phyloP scores from a whole-genome alignment of 2,113 vertebrate genomes.

The Sclerurus mexicanus region DNA sequence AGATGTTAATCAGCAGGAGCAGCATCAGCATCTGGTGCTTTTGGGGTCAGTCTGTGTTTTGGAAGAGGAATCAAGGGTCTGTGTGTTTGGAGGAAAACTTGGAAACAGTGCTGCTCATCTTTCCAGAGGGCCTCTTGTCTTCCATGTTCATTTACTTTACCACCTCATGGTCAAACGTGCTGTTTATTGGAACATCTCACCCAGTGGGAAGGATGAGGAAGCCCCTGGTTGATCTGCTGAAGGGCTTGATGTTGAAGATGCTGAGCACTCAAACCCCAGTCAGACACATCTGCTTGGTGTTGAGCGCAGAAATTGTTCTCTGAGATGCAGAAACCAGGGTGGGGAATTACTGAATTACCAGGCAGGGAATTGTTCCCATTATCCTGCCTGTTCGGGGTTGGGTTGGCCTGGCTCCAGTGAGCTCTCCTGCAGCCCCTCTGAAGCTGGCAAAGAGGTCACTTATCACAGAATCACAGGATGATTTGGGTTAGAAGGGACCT shows the following conservation, averaged over 20 bases:
- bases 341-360: neutral
- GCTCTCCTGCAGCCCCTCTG: neutral
- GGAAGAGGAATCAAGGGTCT: neutral
- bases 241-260: neutral
- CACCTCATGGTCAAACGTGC: accelerated
- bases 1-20: neutral
- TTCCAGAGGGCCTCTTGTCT: neutral
- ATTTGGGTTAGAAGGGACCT: neutral
- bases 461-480: neutral
- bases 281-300: accelerated
- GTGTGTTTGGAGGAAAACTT: neutral
- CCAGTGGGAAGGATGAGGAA: neutral
- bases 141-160: neutral
- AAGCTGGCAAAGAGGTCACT: neutral
- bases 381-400: neutral
- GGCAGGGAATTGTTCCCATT: neutral
- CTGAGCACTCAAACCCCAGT: neutral
- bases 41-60: neutral
- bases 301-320: neutral
- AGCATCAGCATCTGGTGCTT: neutral
- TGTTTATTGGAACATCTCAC: neutral
- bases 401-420: neutral
- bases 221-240: neutral
- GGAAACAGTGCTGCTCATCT: neutral
- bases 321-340: neutral